These are phyloP conservation scores for Catalaphyllia jardinei DNA, from an alignment of 64 coral and sea anemone species.

Conservation along the genomic window DNA sequence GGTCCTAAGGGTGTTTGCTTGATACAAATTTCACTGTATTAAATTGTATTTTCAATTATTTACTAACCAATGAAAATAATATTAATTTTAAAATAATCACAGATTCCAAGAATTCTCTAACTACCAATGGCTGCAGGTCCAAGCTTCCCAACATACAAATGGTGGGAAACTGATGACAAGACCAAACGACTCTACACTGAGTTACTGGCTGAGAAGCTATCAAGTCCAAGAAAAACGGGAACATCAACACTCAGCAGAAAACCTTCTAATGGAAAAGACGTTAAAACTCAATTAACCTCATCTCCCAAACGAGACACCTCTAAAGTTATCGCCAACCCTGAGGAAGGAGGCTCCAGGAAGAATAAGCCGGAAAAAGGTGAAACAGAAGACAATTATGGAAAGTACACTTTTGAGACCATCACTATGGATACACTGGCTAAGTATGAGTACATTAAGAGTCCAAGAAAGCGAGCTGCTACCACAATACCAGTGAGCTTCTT, in stretches of 20 bases:
- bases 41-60: not conserved
- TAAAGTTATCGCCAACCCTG: not conserved
- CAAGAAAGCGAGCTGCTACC: slow-evolving; percentile 47
- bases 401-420: slow-evolving; percentile 91
- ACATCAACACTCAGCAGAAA: slow-evolving; percentile 34
- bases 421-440: slow-evolving; percentile 93
- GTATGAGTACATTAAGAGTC: slow-evolving; percentile 96
- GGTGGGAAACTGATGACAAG: slow-evolving; percentile 96
- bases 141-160: slow-evolving; percentile 77
- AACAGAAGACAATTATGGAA: slow-evolving; percentile 12
- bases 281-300: not conserved
- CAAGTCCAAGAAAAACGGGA: slow-evolving; percentile 63
- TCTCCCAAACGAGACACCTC: not conserved
- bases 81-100: not conserved
- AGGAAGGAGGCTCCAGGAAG: not conserved
- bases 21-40: too few relatives aligned
- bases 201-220: slow-evolving; percentile 75
- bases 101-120: not conserved
- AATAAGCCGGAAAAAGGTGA: slow-evolving; percentile 22
- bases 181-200: slow-evolving; percentile 93
- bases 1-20: too few relatives aligned
- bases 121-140: slow-evolving; percentile 50
- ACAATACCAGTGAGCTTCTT: slow-evolving; percentile 39
- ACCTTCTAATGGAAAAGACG: slow-evolving; percentile 40
- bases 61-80: not conserved